A percentile compares a stretch with the other conserved stretches of the same genome.
Evolutionary conservation across 2,797 vertebrate species (phyloP).

Genomic region (Heteromormyrus szaboi): DNA sequence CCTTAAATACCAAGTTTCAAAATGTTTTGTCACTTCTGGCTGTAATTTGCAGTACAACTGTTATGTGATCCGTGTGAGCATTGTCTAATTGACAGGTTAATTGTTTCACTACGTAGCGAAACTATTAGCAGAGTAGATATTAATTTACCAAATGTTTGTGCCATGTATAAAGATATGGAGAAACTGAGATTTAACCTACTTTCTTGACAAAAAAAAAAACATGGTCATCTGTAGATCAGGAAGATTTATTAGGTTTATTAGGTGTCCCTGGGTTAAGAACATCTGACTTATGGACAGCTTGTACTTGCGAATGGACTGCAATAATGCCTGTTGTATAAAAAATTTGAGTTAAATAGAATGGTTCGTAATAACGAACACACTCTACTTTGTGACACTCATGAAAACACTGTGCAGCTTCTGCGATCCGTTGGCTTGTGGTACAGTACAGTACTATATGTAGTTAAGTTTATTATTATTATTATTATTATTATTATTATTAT

Average conservation of each 20-base stretch:
- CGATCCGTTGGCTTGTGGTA: neutral
- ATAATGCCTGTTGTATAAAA: neutral
- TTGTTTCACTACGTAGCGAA: neutral
- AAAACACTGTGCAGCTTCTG: neutral
- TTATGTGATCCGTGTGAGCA: neutral
- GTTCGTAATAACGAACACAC: neutral
- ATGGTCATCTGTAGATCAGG: neutral
- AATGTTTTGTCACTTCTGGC: neutral
- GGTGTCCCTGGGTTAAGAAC: neutral
- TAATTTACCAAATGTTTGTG: neutral
- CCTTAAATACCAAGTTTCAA: no score
- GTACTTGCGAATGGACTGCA: neutral
- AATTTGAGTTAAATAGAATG: neutral
- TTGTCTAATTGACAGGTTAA: neutral
- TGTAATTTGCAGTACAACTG: neutral
- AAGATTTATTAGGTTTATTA: neutral
- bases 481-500: neutral
- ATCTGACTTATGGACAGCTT: neutral
- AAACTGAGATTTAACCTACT: neutral
- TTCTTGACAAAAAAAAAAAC: neutral
- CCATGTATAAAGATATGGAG: neutral
- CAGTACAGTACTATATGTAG: neutral
- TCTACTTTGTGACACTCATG: neutral
- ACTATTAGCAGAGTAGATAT: neutral
- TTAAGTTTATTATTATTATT: no score